Conservation (phyloP, 2,113 vertebrate species). For the Burhinus oedicnemus region DNA sequence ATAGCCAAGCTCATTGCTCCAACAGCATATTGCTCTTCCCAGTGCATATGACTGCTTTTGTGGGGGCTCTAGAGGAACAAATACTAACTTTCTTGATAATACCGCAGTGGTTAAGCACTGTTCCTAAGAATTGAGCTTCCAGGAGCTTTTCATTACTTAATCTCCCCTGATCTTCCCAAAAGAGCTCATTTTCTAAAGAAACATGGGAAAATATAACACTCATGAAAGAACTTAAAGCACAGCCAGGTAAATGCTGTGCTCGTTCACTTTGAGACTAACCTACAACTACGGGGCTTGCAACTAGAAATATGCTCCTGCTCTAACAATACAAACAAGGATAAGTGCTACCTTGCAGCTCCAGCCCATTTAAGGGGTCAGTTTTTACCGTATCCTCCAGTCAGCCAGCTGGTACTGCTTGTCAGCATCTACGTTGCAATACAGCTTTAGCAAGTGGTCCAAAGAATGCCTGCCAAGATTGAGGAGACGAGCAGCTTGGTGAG, state of each 20-base stretch:
- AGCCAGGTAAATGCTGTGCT: neutral
- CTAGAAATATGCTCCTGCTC: neutral
- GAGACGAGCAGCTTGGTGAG: conserved; percentile 91
- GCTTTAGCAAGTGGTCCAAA: conserved; percentile 89
- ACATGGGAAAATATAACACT: neutral
- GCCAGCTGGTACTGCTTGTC: conserved; percentile 97
- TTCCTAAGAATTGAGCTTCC: neutral
- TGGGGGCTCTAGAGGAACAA: neutral
- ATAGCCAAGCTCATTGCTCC: neutral
- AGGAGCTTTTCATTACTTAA: neutral
- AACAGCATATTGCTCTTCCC: neutral
- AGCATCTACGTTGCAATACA: conserved; percentile 84
- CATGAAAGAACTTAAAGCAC: neutral
- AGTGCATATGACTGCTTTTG: neutral
- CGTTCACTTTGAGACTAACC: neutral
- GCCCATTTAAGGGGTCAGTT: neutral
- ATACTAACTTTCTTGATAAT: neutral
- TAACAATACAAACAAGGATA: neutral
- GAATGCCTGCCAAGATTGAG: conserved; percentile 91
- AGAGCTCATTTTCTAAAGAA: neutral
- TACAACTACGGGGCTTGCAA: neutral
- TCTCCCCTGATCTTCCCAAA: neutral
- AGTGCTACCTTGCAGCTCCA: neutral
- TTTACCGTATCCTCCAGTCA: conserved; percentile 95
- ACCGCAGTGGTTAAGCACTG: neutral